A percentile compares a stretch with the other conserved stretches of the same genome.
Conservation (phyloP, 2,797 vertebrate genomes). For the Pantherophis vulpinus region DNA sequence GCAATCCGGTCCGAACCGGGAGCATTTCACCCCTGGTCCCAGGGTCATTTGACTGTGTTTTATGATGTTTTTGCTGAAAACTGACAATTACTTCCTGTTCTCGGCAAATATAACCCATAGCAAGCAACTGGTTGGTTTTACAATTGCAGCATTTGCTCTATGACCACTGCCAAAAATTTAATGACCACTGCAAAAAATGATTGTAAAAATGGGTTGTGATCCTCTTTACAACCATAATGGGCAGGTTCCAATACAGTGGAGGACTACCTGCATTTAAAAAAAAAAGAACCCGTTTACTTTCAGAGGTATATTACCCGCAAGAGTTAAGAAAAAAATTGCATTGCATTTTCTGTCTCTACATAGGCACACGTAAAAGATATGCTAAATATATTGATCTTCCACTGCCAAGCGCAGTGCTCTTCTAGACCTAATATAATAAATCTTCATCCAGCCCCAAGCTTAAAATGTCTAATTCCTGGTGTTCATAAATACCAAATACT, state of each 20-base stretch:
- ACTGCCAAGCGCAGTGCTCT: background rate
- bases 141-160: background rate
- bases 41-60: too few species aligned
- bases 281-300: background rate
- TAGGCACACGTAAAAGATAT: background rate
- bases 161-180: background rate
- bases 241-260: background rate
- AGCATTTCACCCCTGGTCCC: too few species aligned
- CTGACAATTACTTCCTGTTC: background rate
- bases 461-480: background rate
- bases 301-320: background rate
- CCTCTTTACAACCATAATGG: background rate
- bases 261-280: background rate
- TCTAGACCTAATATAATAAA: background rate
- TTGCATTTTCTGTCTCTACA: background rate
- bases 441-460: background rate
- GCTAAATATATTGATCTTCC: background rate
- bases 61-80: background rate
- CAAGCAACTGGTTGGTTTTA: background rate
- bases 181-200: background rate
- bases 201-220: background rate
- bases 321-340: background rate
- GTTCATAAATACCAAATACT: background rate
- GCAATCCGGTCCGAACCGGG: too few species aligned
- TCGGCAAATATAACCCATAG: background rate